Evolutionary conservation across 2,888 invertebrate species (phyloP).

Genomic region (Agonopterix alstromeriana): DNA sequence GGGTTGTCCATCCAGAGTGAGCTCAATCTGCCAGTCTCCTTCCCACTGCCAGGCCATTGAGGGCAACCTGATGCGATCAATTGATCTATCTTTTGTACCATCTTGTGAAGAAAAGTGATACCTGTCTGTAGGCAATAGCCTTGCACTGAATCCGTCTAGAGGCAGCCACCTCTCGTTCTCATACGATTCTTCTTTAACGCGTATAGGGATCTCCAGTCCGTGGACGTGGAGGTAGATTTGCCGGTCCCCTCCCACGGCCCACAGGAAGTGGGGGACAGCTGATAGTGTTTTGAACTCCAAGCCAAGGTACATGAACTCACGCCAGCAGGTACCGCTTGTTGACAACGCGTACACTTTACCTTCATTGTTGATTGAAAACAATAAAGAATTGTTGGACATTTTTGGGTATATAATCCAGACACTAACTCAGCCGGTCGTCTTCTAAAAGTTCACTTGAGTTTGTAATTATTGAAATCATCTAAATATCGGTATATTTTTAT

Average conservation of each 20-base stretch:
- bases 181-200: constrained; percentile 92
- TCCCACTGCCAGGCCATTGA: constrained; percentile 99
- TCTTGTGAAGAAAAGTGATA: constrained; percentile 90
- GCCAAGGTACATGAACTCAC: constrained; percentile 89
- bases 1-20: constrained; percentile 90
- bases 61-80: constrained; percentile 89
- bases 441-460: not conserved
- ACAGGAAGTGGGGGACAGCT: constrained; percentile 89
- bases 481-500: too few species aligned
- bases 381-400: constrained; percentile 65
- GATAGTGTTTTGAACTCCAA: constrained; percentile 93
- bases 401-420: not conserved
- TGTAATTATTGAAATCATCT: not conserved
- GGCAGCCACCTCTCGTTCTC: constrained; percentile 98
- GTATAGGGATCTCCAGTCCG: constrained; percentile 91
- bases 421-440: too few species aligned
- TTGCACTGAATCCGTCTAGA: constrained; percentile 89
- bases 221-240: constrained; percentile 95
- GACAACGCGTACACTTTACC: constrained; percentile 91
- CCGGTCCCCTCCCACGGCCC: constrained; percentile 95
- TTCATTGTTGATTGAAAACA: constrained; percentile 91
- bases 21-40: constrained; percentile 93
- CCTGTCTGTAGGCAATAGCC: constrained; percentile 91
- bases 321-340: constrained; percentile 88
- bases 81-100: constrained; percentile 86